A percentile compares a stretch with the other conserved stretches of the same genome.
Evolutionary conservation across 2,888 invertebrate genomes (phyloP).

Genomic region (Andrena bucephala): DNA sequence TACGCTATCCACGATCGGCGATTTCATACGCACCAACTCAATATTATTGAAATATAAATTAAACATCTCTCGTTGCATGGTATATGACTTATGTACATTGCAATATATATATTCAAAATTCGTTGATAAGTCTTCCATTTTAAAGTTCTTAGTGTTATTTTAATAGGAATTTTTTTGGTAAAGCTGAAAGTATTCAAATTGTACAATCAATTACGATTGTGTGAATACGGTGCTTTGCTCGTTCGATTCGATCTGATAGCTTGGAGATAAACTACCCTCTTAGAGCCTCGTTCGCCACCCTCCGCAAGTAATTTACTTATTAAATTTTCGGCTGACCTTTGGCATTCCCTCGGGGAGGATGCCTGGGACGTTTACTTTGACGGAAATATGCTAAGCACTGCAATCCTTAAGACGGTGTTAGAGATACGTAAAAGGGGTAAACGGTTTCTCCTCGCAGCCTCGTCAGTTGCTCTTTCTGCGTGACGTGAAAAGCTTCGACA

Average conservation of each 20-base stretch:
- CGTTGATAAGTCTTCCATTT: too few relatives aligned
- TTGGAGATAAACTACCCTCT: slow-evolving; percentile 50
- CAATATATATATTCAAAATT: too few relatives aligned
- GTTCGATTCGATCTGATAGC: slow-evolving; percentile 29
- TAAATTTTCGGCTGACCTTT: slow-evolving; percentile 83
- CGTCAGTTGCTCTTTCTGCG: neutral
- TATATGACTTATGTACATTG: too few relatives aligned
- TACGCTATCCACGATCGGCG: too few relatives aligned
- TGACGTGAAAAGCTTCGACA: neutral
- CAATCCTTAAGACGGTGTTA: slow-evolving; percentile 65
- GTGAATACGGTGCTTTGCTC: neutral
- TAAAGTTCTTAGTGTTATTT: too few relatives aligned
- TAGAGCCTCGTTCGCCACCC: slow-evolving; percentile 47
- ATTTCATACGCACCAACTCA: too few relatives aligned
- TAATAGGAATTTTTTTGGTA: too few relatives aligned
- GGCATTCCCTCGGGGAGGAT: slow-evolving; percentile 81
- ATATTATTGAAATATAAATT: too few relatives aligned
- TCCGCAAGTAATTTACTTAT: slow-evolving; percentile 84
- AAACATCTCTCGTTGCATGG: too few relatives aligned
- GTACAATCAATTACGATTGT: too few relatives aligned
- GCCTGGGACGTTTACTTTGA: slow-evolving; percentile 84
- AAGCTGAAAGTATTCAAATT: too few relatives aligned
- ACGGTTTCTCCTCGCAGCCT: slow-evolving; percentile 27
- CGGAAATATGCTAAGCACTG: slow-evolving; percentile 81
- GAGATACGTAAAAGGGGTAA: slow-evolving; percentile 60